Percentiles rank a stretch among this genome's conserved stretches.
phyloP scores from a whole-genome alignment of 2,113 vertebrate genomes.

The Laticauda colubrina region DNA sequence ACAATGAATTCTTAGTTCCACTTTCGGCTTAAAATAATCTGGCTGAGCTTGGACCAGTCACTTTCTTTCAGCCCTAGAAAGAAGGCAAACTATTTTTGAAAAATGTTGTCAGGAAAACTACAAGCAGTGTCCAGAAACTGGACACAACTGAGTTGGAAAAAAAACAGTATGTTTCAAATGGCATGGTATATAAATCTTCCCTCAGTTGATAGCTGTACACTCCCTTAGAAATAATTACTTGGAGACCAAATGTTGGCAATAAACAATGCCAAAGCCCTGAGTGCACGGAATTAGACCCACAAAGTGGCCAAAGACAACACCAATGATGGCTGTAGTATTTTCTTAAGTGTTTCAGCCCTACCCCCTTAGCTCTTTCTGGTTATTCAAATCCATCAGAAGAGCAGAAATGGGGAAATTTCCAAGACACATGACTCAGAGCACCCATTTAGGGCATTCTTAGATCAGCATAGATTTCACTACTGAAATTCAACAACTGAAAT shows the following conservation, averaged over 20 bases:
- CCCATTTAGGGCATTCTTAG: neutral
- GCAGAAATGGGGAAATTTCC: neutral
- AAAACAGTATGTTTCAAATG: neutral
- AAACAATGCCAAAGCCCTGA: neutral
- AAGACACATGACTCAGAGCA: neutral
- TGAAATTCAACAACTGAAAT: neutral
- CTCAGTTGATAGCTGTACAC: neutral
- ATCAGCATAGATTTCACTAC: neutral
- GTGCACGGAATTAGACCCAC: neutral
- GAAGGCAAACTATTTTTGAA: neutral
- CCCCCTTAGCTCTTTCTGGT: neutral
- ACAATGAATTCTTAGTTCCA: neutral
- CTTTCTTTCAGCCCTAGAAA: neutral
- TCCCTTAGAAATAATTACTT: neutral
- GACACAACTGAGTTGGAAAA: too few relatives aligned
- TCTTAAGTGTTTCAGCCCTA: neutral
- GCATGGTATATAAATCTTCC: neutral
- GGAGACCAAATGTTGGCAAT: neutral
- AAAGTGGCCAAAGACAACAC: neutral
- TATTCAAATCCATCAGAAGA: neutral
- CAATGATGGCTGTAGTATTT: neutral
- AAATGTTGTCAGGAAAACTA: neutral
- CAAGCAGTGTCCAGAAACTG: neutral
- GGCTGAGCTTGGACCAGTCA: neutral
- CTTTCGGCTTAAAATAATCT: neutral